Evolutionary conservation across 2,888 invertebrate species (phyloP).

Genomic region (Cryptocephalus primarius): DNA sequence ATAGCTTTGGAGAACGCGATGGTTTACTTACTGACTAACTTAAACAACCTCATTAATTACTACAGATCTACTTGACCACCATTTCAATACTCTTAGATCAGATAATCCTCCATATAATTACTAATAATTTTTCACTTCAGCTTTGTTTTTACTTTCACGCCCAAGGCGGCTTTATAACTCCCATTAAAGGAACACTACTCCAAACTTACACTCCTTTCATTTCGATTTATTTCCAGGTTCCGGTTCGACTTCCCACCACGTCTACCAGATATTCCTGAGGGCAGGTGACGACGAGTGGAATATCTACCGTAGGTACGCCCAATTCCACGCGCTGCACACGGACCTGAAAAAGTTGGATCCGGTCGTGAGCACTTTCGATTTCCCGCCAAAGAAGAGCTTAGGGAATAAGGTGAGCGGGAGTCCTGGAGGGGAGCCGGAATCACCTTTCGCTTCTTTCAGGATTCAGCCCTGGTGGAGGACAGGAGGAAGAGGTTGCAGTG

Average conservation of each 20-base stretch:
- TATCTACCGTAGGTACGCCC: constrained; percentile 87
- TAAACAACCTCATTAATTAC: no score
- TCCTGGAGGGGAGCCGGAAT: background rate
- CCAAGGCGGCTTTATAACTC: no score
- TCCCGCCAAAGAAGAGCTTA: constrained; percentile 91
- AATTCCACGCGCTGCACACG: constrained; percentile 78
- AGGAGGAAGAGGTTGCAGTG: constrained; percentile 75
- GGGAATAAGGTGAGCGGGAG: constrained; percentile 70
- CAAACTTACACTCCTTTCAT: no score
- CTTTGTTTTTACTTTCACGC: no score
- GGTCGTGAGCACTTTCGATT: constrained; percentile 69
- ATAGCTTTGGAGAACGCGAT: no score
- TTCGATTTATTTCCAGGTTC: constrained; percentile 43
- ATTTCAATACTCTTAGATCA: no score
- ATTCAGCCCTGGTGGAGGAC: constrained; percentile 76
- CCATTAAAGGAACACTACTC: no score
- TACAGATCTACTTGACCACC: no score
- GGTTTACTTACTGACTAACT: no score
- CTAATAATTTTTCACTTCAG: no score
- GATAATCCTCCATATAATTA: no score
- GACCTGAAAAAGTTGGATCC: constrained; percentile 75
- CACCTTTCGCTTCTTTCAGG: constrained; percentile 38
- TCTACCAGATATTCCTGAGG: constrained; percentile 74
- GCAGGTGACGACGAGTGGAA: constrained; percentile 89
- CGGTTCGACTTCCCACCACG: constrained; percentile 70